Evolutionary conservation across 1,140 invertebrate genomes (phyloP).

Genomic region (Nephila pilipes): DNA sequence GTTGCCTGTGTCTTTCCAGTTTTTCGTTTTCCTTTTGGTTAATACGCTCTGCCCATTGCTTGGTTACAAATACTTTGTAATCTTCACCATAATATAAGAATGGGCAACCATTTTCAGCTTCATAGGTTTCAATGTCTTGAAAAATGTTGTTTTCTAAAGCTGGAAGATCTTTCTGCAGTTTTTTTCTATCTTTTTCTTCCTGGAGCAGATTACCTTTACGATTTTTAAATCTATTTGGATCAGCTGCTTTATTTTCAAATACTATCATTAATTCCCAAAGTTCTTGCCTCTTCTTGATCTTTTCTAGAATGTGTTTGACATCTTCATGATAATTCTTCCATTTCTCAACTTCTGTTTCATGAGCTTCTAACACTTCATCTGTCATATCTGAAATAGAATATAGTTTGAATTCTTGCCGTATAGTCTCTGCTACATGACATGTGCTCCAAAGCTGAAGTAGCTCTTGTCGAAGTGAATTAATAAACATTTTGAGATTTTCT

Average conservation of each 20-base stretch:
- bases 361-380: conserved; percentile 87
- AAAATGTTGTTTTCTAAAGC: conserved; percentile 82
- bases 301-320: conserved; percentile 84
- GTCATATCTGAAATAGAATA: conserved; percentile 85
- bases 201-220: conserved; percentile 90
- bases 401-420: conserved; percentile 85
- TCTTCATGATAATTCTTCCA: conserved; percentile 86
- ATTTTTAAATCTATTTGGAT: conserved; percentile 91
- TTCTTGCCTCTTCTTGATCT: conserved; percentile 84
- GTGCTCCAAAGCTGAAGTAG: conserved; percentile 87
- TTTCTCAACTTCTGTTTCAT: conserved; percentile 88
- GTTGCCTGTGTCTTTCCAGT: conserved; percentile 74
- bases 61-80: conserved; percentile 80
- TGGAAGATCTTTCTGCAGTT: conserved; percentile 84
- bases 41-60: conserved; percentile 80
- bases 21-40: conserved; percentile 81
- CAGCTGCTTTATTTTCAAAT: conserved; percentile 86
- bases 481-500: conserved; percentile 87
- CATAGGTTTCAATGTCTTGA: conserved; percentile 80
- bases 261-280: conserved; percentile 87
- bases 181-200: conserved; percentile 92
- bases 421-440: conserved; percentile 85
- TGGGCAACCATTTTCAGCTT: conserved; percentile 79
- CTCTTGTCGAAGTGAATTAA: conserved; percentile 86
- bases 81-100: conserved; percentile 81